Evolutionary conservation across 2,888 invertebrate species (phyloP).

Genomic region (Zeuzera pyrina): DNA sequence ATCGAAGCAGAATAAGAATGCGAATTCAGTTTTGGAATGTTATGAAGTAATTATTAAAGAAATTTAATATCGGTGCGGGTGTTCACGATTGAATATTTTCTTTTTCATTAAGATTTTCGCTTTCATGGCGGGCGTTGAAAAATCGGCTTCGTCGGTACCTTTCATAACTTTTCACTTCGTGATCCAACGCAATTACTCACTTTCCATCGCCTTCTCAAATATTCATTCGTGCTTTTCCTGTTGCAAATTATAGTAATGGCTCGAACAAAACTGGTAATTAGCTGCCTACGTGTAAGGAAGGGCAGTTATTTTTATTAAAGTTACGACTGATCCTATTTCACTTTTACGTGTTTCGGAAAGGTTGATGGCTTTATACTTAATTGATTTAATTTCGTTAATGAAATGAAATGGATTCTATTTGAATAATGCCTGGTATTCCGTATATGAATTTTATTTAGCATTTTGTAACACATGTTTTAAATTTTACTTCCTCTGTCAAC

Average conservation of each 20-base stretch:
- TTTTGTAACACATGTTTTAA: no score
- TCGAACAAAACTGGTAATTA: constrained; percentile 65
- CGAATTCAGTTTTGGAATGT: neutral
- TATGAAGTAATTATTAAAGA: neutral
- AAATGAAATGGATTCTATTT: no score
- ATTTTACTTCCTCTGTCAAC: no score
- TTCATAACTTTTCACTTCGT: constrained; percentile 74
- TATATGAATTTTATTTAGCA: no score
- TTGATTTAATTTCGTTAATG: constrained; percentile 35
- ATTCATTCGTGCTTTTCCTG: constrained; percentile 69
- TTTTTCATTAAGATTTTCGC: constrained; percentile 64
- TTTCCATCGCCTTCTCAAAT: constrained; percentile 71
- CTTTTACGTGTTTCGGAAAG: constrained; percentile 24
- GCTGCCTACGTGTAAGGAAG: constrained; percentile 36
- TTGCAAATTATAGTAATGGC: constrained; percentile 67
- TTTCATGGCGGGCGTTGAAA: constrained; percentile 54
- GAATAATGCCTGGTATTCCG: no score
- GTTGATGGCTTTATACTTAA: constrained; percentile 28
- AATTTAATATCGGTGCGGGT: constrained; percentile 25
- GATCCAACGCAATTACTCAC: constrained; percentile 69
- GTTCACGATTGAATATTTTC: constrained; percentile 54
- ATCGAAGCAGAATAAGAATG: neutral
- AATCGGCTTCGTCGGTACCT: constrained; percentile 63
- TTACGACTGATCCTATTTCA: constrained; percentile 15
- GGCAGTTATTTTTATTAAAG: constrained; percentile 38